Evolutionary conservation across 2,113 vertebrate genomes (phyloP).

Genomic region (Microcebus tavaratra): DNA sequence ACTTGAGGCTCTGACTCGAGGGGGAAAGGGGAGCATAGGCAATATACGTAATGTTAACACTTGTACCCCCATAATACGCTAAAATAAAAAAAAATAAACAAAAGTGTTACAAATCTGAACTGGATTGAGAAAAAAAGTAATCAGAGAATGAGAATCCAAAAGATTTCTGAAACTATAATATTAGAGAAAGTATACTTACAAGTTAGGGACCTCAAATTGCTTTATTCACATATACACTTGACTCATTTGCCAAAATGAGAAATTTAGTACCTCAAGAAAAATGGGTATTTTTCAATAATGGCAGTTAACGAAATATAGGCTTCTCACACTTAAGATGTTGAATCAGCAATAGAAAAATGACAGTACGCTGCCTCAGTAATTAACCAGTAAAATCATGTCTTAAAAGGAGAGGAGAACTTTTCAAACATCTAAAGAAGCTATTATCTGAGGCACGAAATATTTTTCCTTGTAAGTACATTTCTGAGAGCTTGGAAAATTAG

Average conservation of each 20-base stretch:
- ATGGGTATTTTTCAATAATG: conserved; percentile 62
- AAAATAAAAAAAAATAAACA: no score
- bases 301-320: conserved; percentile 62
- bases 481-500: conserved; percentile 71
- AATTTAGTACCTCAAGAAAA: background rate
- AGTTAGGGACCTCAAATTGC: background rate
- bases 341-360: conserved; percentile 65
- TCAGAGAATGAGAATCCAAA: background rate
- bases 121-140: background rate
- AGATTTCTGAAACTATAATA: background rate
- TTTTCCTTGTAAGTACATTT: conserved; percentile 64
- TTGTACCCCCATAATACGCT: no score
- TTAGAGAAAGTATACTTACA: background rate
- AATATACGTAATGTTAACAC: no score
- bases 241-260: conserved; percentile 33
- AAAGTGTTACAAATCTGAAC: background rate
- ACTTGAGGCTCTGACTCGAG: no score
- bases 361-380: conserved; percentile 63
- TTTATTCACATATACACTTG: background rate
- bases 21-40: no score
- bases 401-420: conserved; percentile 65
- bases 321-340: background rate
- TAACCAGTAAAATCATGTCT: conserved; percentile 72
- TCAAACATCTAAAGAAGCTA: conserved; percentile 67
- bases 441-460: conserved; percentile 58